Percentiles rank a stretch among this genome's conserved stretches.
Evolutionary conservation across 2,888 invertebrate genomes (phyloP).

Genomic region (Thyatira batis): DNA sequence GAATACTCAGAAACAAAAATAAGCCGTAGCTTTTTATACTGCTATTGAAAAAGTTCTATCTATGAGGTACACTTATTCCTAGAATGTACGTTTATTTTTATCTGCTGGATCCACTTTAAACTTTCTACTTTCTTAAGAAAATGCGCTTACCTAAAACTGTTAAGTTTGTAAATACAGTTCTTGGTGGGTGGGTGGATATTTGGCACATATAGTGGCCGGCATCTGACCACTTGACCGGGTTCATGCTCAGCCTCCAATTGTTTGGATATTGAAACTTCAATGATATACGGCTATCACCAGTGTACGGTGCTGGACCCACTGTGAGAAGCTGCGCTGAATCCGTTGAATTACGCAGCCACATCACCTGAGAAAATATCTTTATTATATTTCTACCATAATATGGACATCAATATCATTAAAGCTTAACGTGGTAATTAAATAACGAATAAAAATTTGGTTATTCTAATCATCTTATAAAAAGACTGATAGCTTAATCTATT

Average conservation of each 20-base stretch:
- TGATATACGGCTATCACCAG: conserved; percentile 84
- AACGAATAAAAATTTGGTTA: too few species aligned
- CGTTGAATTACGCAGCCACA: conserved; percentile 85
- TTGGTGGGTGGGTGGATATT: conserved; percentile 90
- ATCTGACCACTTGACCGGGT: conserved; percentile 87
- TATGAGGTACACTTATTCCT: too few species aligned
- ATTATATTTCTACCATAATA: too few species aligned
- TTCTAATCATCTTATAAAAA: too few species aligned
- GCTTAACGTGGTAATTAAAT: background rate
- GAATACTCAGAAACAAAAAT: too few species aligned
- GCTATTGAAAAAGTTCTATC: too few species aligned
- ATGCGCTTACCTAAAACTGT: conserved; percentile 86
- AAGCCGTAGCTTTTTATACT: too few species aligned
- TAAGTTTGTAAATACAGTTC: conserved; percentile 88
- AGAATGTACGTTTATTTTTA: too few species aligned
- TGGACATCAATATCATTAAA: conserved; percentile 6
- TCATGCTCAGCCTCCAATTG: conserved; percentile 87
- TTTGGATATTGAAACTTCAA: conserved; percentile 87
- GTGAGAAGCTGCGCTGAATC: conserved; percentile 85
- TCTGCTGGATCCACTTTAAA: too few species aligned
- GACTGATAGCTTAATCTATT: too few species aligned
- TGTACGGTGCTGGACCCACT: conserved; percentile 84
- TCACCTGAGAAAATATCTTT: conserved; percentile 75
- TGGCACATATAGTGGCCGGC: conserved; percentile 90
- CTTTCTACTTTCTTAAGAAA: background rate